Evolutionary conservation across 2,888 invertebrate species (phyloP).

Genomic region (Hylaea fasciaria): DNA sequence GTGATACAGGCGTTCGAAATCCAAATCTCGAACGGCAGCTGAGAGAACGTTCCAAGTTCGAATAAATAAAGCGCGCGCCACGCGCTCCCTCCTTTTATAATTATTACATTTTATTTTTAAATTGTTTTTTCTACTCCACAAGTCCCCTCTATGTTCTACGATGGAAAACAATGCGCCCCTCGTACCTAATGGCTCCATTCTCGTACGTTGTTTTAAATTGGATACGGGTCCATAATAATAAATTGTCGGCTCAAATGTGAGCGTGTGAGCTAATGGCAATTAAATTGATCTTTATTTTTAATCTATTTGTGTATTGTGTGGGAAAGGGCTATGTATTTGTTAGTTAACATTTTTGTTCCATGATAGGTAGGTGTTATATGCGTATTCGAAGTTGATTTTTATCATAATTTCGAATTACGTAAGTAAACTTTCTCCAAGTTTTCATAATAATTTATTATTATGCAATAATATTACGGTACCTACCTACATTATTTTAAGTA

Average conservation of each 20-base stretch:
- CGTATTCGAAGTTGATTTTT: too few species aligned
- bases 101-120: conserved; percentile 85
- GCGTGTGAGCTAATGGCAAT: conserved; percentile 80
- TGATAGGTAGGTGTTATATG: too few species aligned
- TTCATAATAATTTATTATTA: too few species aligned
- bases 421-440: too few species aligned
- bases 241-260: conserved; percentile 81
- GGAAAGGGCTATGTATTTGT: conserved; percentile 18
- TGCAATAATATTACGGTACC: too few species aligned
- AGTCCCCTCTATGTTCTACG: conserved; percentile 75
- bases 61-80: conserved; percentile 81
- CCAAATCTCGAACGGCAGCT: conserved; percentile 70
- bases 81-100: conserved; percentile 82
- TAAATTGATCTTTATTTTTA: conserved; percentile 78
- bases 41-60: conserved; percentile 57
- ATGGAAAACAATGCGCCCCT: conserved; percentile 79
- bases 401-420: too few species aligned
- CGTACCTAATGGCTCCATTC: conserved; percentile 74
- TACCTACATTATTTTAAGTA: too few species aligned
- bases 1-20: conserved; percentile 63
- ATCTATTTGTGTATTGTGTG: conserved; percentile 53
- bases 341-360: background rate
- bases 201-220: conserved; percentile 84
- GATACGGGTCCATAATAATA: conserved; percentile 84
- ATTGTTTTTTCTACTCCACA: conserved; percentile 80